phyloP scores from a whole-genome alignment of 2,888 invertebrate genomes.

The Diaprepes abbreviatus region DNA sequence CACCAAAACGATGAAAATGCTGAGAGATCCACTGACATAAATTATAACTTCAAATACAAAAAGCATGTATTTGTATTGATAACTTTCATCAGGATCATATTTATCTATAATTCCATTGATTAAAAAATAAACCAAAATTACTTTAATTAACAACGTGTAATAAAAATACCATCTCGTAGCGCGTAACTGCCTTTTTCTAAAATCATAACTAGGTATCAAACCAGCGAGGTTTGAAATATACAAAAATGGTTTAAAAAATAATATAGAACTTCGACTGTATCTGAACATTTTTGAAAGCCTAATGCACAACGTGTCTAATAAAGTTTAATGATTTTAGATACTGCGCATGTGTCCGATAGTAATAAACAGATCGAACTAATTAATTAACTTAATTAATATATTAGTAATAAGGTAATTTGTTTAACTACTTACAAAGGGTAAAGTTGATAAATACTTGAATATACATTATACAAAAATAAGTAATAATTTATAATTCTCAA shows the following conservation, averaged over 20 bases:
- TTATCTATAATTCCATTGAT: background rate
- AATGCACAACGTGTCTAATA: background rate
- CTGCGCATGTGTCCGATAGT: background rate
- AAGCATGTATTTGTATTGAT: background rate
- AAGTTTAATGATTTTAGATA: background rate
- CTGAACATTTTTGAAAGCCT: background rate
- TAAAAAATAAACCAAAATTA: background rate
- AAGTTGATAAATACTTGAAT: too few relatives aligned
- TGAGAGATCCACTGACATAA: background rate
- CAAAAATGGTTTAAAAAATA: constrained; percentile 30
- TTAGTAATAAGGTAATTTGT: too few relatives aligned
- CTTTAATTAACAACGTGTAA: constrained; percentile 11
- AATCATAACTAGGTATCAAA: constrained; percentile 30
- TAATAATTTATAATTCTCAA: too few relatives aligned
- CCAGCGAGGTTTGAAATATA: constrained; percentile 19
- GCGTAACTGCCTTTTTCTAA: constrained; percentile 11
- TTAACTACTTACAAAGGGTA: too few relatives aligned
- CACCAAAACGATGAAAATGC: constrained; percentile 2
- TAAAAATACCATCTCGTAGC: background rate
- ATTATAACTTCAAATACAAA: constrained; percentile 11
- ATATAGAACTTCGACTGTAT: constrained; percentile 27
- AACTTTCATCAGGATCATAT: background rate
- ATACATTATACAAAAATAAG: too few relatives aligned
- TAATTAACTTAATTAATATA: too few relatives aligned
- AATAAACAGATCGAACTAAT: too few relatives aligned